Evolutionary conservation across 2,113 vertebrate genomes (phyloP).

Genomic region (Pontoporia blainvillei): DNA sequence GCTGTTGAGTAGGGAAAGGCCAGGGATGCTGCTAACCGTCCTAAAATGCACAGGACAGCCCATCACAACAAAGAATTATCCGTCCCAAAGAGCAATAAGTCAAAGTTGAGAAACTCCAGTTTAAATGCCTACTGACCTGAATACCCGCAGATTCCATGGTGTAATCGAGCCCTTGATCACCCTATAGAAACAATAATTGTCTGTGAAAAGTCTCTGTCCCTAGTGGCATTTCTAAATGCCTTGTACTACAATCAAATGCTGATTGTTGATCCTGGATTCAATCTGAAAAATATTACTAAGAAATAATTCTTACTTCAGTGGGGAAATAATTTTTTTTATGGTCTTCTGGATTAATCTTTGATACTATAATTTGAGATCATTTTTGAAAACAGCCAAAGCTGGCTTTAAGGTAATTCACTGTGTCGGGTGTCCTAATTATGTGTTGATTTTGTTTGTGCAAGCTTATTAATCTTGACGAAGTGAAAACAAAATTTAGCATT

Average conservation of each 20-base stretch:
- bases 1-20: neutral
- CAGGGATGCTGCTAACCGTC: neutral
- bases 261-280: neutral
- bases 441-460: constrained; percentile 26
- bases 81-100: neutral
- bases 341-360: constrained; percentile 21
- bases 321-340: constrained; percentile 1
- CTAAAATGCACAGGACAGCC: neutral
- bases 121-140: neutral
- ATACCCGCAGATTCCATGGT: neutral
- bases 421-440: neutral
- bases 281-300: constrained; percentile 9
- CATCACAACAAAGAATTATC: neutral
- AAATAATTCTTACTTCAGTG: neutral
- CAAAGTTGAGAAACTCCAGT: neutral
- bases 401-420: neutral
- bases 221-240: neutral
- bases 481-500: neutral
- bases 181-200: neutral
- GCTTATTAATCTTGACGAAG: constrained; percentile 17
- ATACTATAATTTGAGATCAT: constrained; percentile 9
- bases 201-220: neutral
- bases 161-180: neutral
- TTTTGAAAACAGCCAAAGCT: constrained; percentile 31
- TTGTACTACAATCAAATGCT: neutral